Conservation (phyloP, 2,797 vertebrate genomes). For the Sebastes nivosus region DNA sequence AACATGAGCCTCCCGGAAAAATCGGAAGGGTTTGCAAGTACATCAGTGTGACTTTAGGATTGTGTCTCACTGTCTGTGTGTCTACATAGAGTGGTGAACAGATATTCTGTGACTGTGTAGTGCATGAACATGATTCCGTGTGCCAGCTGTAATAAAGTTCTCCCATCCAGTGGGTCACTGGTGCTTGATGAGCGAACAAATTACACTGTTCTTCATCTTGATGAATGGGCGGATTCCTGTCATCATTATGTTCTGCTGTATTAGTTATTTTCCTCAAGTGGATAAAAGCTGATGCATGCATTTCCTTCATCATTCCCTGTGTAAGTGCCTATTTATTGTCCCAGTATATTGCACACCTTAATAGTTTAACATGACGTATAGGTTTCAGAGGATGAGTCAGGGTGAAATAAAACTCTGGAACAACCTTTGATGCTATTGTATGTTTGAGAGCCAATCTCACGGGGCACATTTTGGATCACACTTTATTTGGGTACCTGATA, state of each 20-base stretch:
- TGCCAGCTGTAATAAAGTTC: constrained; percentile 57
- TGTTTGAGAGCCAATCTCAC: neutral
- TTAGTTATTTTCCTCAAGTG: constrained; percentile 55
- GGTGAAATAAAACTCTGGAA: neutral
- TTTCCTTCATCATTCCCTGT: constrained; percentile 23
- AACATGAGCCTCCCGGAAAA: too few species aligned
- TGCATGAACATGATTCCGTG: constrained; percentile 17
- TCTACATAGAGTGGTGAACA: neutral
- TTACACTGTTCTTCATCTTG: constrained; percentile 53
- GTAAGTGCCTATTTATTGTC: constrained; percentile 22
- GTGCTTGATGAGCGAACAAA: constrained; percentile 63
- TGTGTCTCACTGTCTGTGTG: neutral
- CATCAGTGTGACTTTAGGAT: neutral
- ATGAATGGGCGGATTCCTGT: constrained; percentile 60
- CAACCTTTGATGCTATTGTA: neutral
- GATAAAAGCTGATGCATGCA: constrained; percentile 53
- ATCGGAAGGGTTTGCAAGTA: too few species aligned
- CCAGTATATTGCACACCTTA: constrained; percentile 1
- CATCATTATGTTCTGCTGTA: constrained; percentile 53
- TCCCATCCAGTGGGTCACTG: constrained; percentile 55
- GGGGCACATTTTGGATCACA: neutral
- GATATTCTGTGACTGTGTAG: neutral
- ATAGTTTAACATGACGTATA: neutral
- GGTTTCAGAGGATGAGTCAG: constrained; percentile 16
- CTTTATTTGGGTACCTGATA: neutral